phyloP scores from a whole-genome alignment of 2,113 vertebrate species.

The Willisornis vidua region DNA sequence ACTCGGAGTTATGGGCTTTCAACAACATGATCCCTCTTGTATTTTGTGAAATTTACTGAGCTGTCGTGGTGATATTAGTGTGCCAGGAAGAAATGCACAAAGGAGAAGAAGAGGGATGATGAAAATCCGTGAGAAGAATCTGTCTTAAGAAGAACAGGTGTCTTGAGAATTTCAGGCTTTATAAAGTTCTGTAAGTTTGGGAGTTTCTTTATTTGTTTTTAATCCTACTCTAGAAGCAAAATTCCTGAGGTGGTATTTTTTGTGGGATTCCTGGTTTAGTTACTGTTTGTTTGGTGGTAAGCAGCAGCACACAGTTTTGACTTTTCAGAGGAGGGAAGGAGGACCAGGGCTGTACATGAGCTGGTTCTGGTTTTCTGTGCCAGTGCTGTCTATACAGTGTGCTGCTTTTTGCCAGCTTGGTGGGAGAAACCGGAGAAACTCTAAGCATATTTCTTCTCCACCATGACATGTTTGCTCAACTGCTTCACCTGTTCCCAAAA shows the following conservation, averaged over 20 bases:
- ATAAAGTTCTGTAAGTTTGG: conserved; percentile 4
- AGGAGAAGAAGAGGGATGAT: background rate
- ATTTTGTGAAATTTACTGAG: conserved; percentile 52
- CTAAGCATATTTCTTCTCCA: background rate
- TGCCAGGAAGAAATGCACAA: conserved; percentile 15
- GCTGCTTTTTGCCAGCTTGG: background rate
- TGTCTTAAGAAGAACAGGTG: conserved; percentile 19
- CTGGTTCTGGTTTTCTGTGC: background rate
- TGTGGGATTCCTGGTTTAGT: background rate
- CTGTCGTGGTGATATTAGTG: background rate
- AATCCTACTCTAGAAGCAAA: background rate
- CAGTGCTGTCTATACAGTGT: rapidly evolving
- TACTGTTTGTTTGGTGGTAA: background rate
- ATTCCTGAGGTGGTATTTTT: conserved; percentile 10
- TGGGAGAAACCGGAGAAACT: background rate
- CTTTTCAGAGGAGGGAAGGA: background rate
- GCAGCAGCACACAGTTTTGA: background rate
- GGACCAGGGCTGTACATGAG: background rate
- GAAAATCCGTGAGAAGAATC: background rate
- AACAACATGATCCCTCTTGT: conserved; percentile 41
- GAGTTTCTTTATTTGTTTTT: conserved; percentile 24
- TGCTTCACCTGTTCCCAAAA: background rate
- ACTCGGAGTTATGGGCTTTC: conserved; percentile 31
- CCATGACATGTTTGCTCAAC: background rate
- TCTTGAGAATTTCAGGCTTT: conserved; percentile 12